A percentile compares a stretch with the other conserved stretches of the same genome.
These are phyloP conservation scores for Danionella cerebrum DNA, from an alignment of 2,113 vertebrate genomes.

Conservation along the genomic window DNA sequence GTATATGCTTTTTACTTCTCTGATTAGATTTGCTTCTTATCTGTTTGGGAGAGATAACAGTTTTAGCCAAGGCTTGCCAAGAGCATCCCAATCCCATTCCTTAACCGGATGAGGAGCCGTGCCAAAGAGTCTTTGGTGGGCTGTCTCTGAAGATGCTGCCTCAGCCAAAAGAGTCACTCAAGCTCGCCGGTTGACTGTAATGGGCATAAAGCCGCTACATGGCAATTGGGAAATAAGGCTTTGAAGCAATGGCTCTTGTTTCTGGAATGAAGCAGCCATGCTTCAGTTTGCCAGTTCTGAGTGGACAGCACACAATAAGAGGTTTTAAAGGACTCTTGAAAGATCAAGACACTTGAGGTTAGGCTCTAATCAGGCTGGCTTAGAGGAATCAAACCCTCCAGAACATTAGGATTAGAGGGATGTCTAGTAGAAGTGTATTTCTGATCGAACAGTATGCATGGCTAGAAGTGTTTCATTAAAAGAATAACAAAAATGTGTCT, in stretches of 20 bases:
- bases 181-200: not conserved
- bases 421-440: not conserved
- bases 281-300: not conserved
- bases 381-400: slow-evolving; percentile 3
- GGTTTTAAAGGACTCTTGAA: not conserved
- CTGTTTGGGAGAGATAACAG: slow-evolving; percentile 33
- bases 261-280: not conserved
- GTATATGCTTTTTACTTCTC: not conserved
- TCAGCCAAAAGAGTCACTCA: slow-evolving; percentile 15
- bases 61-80: slow-evolving; percentile 30
- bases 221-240: not conserved
- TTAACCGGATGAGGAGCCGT: slow-evolving; percentile 2
- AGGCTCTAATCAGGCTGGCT: not conserved
- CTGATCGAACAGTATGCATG: not conserved
- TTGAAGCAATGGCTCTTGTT: slow-evolving; percentile 3
- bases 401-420: not conserved
- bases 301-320: not conserved
- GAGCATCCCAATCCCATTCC: slow-evolving; percentile 27
- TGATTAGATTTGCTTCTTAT: slow-evolving; percentile 38
- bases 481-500: too few species aligned
- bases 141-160: slow-evolving; percentile 18
- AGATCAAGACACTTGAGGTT: not conserved
- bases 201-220: slow-evolving; percentile 6
- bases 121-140: slow-evolving; percentile 26
- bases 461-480: too few species aligned